A percentile compares a stretch with the other conserved stretches of the same genome.
These are phyloP conservation scores for Cephalotes varians DNA, from an alignment of 2,888 invertebrate genomes.

Conservation along the genomic window DNA sequence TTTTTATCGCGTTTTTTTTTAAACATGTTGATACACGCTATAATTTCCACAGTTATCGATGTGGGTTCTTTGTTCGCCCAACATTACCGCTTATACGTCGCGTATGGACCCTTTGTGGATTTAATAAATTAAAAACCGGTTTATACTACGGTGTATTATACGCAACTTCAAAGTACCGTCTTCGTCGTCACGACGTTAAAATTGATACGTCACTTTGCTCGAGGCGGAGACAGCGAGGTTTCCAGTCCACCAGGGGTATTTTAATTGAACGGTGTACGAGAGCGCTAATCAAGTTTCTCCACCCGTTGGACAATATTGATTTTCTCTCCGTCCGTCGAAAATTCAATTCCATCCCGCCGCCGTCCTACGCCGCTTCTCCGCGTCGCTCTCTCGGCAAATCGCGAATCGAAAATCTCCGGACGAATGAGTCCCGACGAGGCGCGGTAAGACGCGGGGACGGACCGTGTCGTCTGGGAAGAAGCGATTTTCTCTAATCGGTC, in stretches of 20 bases:
- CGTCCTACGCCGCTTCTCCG: background rate
- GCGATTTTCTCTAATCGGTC: constrained; percentile 36
- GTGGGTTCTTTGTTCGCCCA: constrained; percentile 26
- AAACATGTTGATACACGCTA: constrained; percentile 1
- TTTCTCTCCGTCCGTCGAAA: constrained; percentile 72
- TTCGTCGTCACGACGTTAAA: constrained; percentile 54
- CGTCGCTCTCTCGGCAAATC: constrained; percentile 36
- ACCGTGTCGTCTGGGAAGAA: background rate
- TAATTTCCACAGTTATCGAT: constrained; percentile 7
- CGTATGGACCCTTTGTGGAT: constrained; percentile 15
- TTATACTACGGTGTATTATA: background rate
- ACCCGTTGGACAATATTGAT: constrained; percentile 75
- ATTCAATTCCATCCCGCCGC: constrained; percentile 65
- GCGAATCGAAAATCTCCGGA: constrained; percentile 47
- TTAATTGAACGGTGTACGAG: constrained; percentile 75
- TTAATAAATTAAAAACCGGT: constrained; percentile 50
- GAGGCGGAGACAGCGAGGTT: constrained; percentile 21
- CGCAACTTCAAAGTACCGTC: constrained; percentile 39
- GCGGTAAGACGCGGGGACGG: background rate
- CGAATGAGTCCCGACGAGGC: constrained; percentile 7
- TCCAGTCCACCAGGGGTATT: constrained; percentile 64
- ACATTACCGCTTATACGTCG: background rate
- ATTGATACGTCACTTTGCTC: constrained; percentile 66
- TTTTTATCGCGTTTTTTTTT: constrained; percentile 28
- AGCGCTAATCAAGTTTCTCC: constrained; percentile 74